Evolutionary conservation across 1,140 invertebrate species (phyloP).

Genomic region (Drosophila obscura): DNA sequence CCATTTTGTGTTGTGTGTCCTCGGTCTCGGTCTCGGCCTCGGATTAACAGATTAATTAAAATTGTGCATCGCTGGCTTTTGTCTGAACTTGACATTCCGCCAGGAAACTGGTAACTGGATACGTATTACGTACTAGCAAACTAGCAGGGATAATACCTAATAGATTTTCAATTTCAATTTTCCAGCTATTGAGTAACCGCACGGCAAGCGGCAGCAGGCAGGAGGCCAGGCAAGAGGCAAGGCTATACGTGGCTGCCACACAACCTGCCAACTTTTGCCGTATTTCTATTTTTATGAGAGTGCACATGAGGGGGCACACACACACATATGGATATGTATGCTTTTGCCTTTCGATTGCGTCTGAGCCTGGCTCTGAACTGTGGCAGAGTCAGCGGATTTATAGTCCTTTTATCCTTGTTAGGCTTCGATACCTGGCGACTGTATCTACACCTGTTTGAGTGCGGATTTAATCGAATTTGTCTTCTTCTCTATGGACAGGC

Average conservation of each 20-base stretch:
- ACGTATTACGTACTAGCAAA: not conserved
- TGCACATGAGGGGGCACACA: conserved; percentile 12
- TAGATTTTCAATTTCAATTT: conserved; percentile 71
- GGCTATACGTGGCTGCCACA: not conserved
- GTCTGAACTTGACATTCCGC: conserved; percentile 47
- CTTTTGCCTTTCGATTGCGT: conserved; percentile 14
- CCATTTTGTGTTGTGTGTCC: not conserved
- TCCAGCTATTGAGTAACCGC: conserved; percentile 64
- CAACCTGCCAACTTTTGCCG: conserved; percentile 4
- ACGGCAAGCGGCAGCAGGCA: conserved; percentile 22
- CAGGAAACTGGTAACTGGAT: too few species aligned
- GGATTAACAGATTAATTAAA: conserved; percentile 46
- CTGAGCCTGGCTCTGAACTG: conserved; percentile 11
- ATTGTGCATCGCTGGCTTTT: conserved; percentile 3
- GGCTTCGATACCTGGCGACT: conserved; percentile 2
- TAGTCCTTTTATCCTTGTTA: conserved; percentile 29
- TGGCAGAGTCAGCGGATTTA: conserved; percentile 46
- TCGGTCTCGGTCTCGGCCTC: too few species aligned
- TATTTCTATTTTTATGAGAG: conserved; percentile 30
- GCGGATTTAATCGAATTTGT: conserved; percentile 40
- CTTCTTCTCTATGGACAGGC: too few species aligned
- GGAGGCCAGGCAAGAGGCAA: conserved; percentile 10
- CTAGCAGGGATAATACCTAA: conserved; percentile 32
- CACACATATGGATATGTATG: not conserved
- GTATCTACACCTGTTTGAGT: conserved; percentile 28